phyloP scores from a whole-genome alignment of 2,113 vertebrate genomes.

The Leucosticte australis region DNA sequence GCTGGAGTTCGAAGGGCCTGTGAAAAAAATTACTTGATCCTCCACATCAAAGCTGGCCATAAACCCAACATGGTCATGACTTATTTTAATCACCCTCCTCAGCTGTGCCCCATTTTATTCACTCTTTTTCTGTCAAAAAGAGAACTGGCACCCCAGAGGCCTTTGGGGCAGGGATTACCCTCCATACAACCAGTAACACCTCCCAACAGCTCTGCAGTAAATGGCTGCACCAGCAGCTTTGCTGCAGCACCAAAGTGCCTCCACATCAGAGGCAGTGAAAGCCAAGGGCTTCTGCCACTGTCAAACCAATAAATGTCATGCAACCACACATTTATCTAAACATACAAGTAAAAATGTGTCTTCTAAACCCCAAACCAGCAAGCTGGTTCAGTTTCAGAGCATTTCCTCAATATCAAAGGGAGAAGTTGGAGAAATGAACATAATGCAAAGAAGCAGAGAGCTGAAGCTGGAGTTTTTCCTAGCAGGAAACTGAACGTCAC shows the following conservation, averaged over 20 bases:
- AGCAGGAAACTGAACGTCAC: neutral
- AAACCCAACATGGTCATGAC: neutral
- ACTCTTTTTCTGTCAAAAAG: neutral
- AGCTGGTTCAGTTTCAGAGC: neutral
- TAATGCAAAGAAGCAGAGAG: neutral
- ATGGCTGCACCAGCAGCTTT: neutral
- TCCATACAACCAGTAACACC: accelerated
- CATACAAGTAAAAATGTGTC: neutral
- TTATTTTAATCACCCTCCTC: neutral
- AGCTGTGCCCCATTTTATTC: neutral
- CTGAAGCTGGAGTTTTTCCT: neutral
- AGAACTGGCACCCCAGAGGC: neutral
- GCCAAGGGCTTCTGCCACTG: neutral
- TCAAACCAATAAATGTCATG: neutral
- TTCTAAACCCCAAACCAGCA: neutral
- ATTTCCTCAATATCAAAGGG: slow-evolving; percentile 8
- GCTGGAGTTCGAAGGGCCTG: neutral
- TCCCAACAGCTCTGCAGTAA: neutral
- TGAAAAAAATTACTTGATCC: neutral
- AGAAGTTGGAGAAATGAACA: neutral
- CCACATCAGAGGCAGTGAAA: neutral
- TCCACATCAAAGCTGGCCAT: neutral
- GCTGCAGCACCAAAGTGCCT: neutral
- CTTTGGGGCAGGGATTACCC: neutral
- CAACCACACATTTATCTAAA: neutral